Base-by-base conservation (phyloP, 2,888 invertebrate genomes). In the Sarcophaga rosellei region DNA sequence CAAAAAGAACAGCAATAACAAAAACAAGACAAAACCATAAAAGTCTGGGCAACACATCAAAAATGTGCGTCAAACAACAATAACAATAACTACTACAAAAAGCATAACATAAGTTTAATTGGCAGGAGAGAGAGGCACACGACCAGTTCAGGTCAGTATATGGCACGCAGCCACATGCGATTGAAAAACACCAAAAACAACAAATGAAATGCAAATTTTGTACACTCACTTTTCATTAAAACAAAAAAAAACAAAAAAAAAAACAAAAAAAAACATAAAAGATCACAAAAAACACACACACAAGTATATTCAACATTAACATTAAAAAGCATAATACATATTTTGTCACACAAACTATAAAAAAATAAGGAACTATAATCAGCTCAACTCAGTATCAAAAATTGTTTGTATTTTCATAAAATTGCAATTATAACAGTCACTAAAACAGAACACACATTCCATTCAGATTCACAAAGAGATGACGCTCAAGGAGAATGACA, bases 21-120 rank as follows among this genome's bases (percentile, higher is more conserved):
- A 35, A 25, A 35, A 35, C 5, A 35, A 8, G 8, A 35, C 35
- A 35, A 10, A 35, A 59, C 74, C 65, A 68, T 72, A 65, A 74
- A 85, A 78, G 69, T 90, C 90, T 91, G 91, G 91, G 91, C 91
- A 91, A 89, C 89, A 90, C 91, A 90, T 91, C 91, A 91, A 91
- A 90, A 90, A 89, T 90, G 90, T 91, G 91, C 91, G 91, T 91
- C 90, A 90, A 65, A 53, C 17, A 23, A 89, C 90, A 91, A 90
- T 89, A 89, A 90, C 87, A 88, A 88, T 89, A 90, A 89, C 44
- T 62, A 88, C 88, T 84, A 89, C 87, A 88, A 88, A 15, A 15
- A 53, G 53, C 12, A 53, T 53, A 53, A 53, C 88, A 84, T 85
- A 85, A 87, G 84, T 85, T 62, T 81, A 76, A 86, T 88, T 89